Conservation (phyloP, 1,140 invertebrate genomes). For the Chelonus insularis region DNA sequence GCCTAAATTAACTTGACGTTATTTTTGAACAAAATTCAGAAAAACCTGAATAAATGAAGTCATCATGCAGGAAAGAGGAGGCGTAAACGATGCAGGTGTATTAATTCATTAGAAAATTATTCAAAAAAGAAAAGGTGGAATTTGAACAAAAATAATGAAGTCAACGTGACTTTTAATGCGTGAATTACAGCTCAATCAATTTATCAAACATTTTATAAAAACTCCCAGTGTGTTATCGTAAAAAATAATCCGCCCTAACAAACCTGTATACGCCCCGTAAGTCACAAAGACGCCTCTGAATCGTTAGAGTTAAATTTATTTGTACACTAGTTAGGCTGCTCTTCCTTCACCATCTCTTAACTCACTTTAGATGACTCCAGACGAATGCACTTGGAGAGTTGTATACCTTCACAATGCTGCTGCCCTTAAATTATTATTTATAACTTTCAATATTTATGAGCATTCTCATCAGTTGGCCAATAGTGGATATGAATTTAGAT, state of each 20-base stretch:
- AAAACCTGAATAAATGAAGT: too few species aligned
- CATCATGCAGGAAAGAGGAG: too few species aligned
- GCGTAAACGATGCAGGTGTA: neutral
- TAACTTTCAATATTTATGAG: constrained; percentile 40
- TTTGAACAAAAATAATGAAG: neutral
- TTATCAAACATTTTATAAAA: neutral
- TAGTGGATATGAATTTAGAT: neutral
- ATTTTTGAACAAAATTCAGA: too few species aligned
- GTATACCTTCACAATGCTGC: constrained; percentile 5
- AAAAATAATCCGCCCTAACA: constrained; percentile 36
- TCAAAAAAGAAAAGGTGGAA: neutral
- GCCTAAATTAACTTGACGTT: too few species aligned
- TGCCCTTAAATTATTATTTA: constrained; percentile 49
- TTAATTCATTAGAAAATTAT: neutral
- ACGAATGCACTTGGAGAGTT: neutral
- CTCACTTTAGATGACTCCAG: neutral
- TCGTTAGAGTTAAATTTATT: constrained; percentile 33
- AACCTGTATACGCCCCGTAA: constrained; percentile 29
- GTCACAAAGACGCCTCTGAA: constrained; percentile 31
- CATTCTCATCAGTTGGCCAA: constrained; percentile 17
- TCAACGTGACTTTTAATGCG: neutral
- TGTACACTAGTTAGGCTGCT: constrained; percentile 30
- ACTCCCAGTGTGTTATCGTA: constrained; percentile 15
- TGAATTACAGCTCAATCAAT: constrained; percentile 9
- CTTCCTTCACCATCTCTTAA: constrained; percentile 3